Base-by-base conservation (phyloP, 2,888 invertebrate species). In the Strigamia transsilvanica region DNA sequence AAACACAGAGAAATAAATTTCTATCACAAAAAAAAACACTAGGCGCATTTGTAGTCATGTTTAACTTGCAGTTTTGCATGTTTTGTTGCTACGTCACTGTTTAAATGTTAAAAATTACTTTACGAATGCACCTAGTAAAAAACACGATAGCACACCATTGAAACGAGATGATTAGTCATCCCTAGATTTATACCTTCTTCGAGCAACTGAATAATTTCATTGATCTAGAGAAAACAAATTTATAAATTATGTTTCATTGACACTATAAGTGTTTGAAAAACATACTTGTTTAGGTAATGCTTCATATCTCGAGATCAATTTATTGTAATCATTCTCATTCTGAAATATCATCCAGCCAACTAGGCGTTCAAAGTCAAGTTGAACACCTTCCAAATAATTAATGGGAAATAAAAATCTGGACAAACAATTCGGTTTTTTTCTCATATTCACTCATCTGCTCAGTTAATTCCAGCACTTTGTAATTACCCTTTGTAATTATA, bases 371-470 rank as follows among this genome's bases (percentile, higher is more conserved):
- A 86, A 84, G 82, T 86, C 86, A 5, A 85, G 80, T 38, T 86
- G 86, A 6, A 85, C 83, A 7, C 86, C 86, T 82, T 88, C 88
- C 79, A 87, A 83, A 82, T 86, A 87, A 81, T 85, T 87, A 9
- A 88, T 77, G 0, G 88, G 87, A 73, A 85, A 84, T 46, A 85
- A 82, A 82, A 84, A 86, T 78, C 87, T 86, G 84, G 10, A 83
- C 81, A 51, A n/a, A 73, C 15, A 27, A 13, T 32, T 27, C 21
- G 21, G 2, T 18, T 2, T 73, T n/a, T 32, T 73, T n/a, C 15
- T 73, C 32, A 21, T 9, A 73, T 73, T 9, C 15, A 13, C 15
- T 2, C 13, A 73, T n/a, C 7, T 18, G 61, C 3, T 5, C n/a
- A 18, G 21, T 18, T 18, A 56, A 56, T 56, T 56, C 5, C 21